Evolutionary conservation across 2,888 invertebrate genomes (phyloP).

Genomic region (Tipula unca): DNA sequence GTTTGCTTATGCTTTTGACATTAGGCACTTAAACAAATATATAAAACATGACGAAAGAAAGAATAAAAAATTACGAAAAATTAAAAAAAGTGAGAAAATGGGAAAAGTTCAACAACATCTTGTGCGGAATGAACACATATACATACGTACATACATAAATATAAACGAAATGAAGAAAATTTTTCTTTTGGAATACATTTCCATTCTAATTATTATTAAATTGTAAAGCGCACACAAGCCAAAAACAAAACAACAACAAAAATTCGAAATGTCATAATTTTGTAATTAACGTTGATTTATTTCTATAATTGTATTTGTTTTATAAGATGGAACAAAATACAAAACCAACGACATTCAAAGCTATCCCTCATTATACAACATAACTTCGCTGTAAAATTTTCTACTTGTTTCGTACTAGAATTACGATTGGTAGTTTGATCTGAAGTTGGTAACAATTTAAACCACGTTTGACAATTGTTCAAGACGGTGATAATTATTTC

Average conservation of each 20-base stretch:
- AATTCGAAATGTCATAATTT: not conserved
- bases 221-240: not conserved
- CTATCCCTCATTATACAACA: no score
- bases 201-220: not conserved
- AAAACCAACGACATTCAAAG: no score
- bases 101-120: not conserved
- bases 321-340: not conserved
- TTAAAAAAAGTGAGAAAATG: not conserved
- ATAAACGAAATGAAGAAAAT: not conserved
- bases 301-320: not conserved
- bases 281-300: not conserved
- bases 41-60: not conserved
- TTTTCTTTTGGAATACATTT: not conserved
- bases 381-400: no score
- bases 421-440: no score
- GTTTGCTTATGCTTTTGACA: not conserved
- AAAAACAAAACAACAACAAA: not conserved
- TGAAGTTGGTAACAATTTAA: no score
- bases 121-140: not conserved
- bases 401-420: no score
- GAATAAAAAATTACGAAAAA: not conserved
- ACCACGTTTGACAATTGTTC: no score
- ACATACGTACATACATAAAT: not conserved
- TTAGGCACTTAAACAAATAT: not conserved
- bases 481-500: no score